These are phyloP conservation scores for Dynastes grantii DNA, from an alignment of 2,888 invertebrate genomes.

Conservation along the genomic window DNA sequence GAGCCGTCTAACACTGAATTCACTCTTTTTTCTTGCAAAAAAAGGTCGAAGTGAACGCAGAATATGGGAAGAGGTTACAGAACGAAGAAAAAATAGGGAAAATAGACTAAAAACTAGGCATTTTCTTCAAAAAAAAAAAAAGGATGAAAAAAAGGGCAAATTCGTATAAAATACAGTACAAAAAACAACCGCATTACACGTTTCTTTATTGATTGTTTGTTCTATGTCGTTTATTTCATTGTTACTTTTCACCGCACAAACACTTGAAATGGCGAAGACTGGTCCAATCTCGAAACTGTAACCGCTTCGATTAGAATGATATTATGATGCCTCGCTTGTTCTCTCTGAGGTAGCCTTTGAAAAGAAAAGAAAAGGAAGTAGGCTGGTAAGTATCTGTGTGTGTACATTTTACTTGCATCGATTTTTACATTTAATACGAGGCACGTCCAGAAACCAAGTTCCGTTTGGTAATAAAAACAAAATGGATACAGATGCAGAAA, in stretches of 20 bases:
- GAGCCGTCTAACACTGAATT: constrained; percentile 43
- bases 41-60: background rate
- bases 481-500: too few species aligned
- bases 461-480: too few species aligned
- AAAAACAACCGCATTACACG: background rate
- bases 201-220: background rate
- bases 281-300: constrained; percentile 12
- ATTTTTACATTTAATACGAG: too few species aligned
- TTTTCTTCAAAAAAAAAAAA: background rate
- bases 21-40: constrained; percentile 18
- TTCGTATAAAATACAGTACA: background rate
- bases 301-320: constrained; percentile 8
- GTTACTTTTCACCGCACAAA: background rate
- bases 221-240: background rate
- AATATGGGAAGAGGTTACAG: background rate
- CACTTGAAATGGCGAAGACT: background rate
- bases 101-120: background rate
- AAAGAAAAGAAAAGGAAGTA: constrained; percentile 19
- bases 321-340: constrained; percentile 26
- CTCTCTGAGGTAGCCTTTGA: constrained; percentile 43
- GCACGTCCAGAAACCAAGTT: too few species aligned
- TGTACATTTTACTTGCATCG: too few species aligned
- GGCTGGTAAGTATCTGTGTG: background rate
- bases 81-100: background rate
- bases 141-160: too few species aligned